phyloP scores from a whole-genome alignment of 2,797 vertebrate species.

The Ispidina lecontei region DNA sequence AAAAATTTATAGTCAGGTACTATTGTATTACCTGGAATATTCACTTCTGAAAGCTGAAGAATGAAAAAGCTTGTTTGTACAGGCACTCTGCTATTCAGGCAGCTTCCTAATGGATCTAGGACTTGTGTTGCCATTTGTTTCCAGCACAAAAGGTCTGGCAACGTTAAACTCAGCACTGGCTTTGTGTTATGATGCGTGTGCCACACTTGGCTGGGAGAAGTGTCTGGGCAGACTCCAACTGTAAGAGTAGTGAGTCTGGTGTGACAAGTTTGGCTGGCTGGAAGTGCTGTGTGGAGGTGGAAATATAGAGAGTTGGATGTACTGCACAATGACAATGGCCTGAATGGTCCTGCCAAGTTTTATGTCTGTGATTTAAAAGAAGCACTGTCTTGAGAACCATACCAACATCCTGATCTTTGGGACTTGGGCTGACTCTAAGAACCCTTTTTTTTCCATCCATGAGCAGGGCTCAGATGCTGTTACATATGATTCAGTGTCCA shows the following conservation, averaged over 20 bases:
- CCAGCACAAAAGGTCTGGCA: not conserved
- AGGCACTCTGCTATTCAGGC: accelerated
- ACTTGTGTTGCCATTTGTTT: not conserved
- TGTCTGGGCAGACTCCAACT: accelerated
- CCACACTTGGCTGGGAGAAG: accelerated
- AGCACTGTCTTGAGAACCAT: not conserved
- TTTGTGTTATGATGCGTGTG: accelerated
- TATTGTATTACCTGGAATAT: not conserved
- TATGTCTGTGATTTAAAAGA: not conserved
- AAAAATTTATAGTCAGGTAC: not conserved
- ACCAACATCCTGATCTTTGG: accelerated
- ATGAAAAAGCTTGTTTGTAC: not conserved
- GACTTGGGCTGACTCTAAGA: not conserved
- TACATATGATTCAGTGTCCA: not conserved
- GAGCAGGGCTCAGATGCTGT: not conserved
- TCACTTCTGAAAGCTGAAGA: not conserved
- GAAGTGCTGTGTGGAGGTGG: accelerated
- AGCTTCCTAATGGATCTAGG: not conserved
- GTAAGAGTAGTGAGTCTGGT: not conserved
- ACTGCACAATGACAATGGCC: not conserved
- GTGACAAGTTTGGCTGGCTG: not conserved
- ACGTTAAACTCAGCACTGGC: accelerated
- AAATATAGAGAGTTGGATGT: not conserved
- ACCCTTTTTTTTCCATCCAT: not conserved
- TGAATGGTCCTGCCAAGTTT: accelerated